phyloP scores from a whole-genome alignment of 1,140 invertebrate species.

The Drosophila sucinea region DNA sequence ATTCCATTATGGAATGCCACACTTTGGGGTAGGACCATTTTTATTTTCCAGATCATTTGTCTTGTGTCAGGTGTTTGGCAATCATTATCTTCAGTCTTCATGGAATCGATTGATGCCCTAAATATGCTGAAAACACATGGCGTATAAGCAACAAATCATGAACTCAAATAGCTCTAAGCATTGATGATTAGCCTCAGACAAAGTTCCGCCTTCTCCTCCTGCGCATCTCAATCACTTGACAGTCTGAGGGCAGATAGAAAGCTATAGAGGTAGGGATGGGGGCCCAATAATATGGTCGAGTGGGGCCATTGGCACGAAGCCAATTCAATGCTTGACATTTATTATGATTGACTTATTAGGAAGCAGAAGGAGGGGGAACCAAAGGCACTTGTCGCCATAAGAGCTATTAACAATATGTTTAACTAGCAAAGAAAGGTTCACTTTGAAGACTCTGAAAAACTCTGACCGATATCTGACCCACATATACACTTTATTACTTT shows the following conservation, averaged over 20 bases:
- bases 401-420: slow-evolving; percentile 31
- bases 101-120: slow-evolving; percentile 60
- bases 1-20: slow-evolving; percentile 4
- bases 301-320: slow-evolving; percentile 64
- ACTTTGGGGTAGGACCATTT: slow-evolving; percentile 49
- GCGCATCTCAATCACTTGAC: slow-evolving; percentile 48
- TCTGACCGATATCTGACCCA: no score
- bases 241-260: slow-evolving; percentile 13
- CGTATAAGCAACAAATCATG: slow-evolving; percentile 52
- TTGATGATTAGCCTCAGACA: slow-evolving; percentile 64
- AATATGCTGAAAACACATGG: slow-evolving; percentile 43
- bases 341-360: slow-evolving; percentile 81
- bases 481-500: no score
- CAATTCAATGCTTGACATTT: slow-evolving; percentile 77
- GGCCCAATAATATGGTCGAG: slow-evolving; percentile 35
- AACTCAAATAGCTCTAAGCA: slow-evolving; percentile 55
- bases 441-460: background rate
- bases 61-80: slow-evolving; percentile 67
- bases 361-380: slow-evolving; percentile 18
- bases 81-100: slow-evolving; percentile 29
- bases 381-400: slow-evolving; percentile 32
- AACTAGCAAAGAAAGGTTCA: background rate
- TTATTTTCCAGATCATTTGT: slow-evolving; percentile 40
- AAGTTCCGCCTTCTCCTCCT: slow-evolving; percentile 36
- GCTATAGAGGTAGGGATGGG: background rate